Conservation (phyloP, 2,888 invertebrate species). For the Alcis repandata region DNA sequence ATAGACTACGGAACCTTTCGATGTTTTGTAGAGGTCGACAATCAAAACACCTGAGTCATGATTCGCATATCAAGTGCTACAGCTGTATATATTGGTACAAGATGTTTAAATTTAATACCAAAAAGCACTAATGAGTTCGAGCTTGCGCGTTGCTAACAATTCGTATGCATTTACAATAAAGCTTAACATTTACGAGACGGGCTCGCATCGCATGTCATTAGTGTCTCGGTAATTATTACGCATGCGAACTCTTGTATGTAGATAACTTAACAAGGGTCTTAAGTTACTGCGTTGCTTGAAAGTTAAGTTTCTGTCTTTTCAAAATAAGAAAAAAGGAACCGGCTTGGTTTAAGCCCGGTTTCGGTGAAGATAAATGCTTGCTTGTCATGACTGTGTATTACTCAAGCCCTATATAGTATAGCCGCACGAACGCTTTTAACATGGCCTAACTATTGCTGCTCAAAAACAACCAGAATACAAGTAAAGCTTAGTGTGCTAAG, state of each 20-base stretch:
- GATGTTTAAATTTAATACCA: background rate
- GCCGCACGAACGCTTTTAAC: no score
- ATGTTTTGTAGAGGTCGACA: slow-evolving; percentile 12
- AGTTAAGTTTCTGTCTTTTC: background rate
- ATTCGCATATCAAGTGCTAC: slow-evolving; percentile 7
- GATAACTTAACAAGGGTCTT: slow-evolving; percentile 3
- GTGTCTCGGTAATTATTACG: background rate
- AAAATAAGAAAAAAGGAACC: background rate
- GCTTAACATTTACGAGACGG: slow-evolving; percentile 9
- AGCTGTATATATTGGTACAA: background rate
- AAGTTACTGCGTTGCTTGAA: background rate
- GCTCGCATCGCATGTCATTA: slow-evolving; percentile 1
- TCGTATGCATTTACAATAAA: slow-evolving; percentile 9
- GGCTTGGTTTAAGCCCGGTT: background rate
- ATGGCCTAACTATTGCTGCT: no score
- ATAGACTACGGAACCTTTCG: slow-evolving; percentile 3
- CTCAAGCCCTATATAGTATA: background rate
- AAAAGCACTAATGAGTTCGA: slow-evolving; percentile 20
- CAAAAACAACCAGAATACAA: background rate
- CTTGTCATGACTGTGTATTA: background rate
- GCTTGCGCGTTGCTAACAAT: slow-evolving; percentile 2
- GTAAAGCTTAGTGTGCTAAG: no score
- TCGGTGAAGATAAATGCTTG: background rate
- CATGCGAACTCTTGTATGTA: background rate
- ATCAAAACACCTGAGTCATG: slow-evolving; percentile 5